Percentiles rank a stretch among this genome's conserved stretches.
Conservation (phyloP, 2,888 invertebrate genomes). For the Labia minor region DNA sequence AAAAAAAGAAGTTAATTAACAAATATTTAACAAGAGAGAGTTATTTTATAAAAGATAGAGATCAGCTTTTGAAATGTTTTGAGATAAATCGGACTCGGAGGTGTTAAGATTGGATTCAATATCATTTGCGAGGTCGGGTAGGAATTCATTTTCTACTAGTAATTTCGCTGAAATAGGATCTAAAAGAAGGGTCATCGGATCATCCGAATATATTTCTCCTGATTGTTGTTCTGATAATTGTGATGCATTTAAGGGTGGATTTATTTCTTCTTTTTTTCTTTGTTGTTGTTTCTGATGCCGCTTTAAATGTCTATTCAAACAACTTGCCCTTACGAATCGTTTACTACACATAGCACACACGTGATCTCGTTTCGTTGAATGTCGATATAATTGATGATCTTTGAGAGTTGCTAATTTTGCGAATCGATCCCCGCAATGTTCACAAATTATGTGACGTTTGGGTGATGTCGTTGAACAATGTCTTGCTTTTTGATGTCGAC, state of each 20-base stretch:
- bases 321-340: background rate
- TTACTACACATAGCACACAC: background rate
- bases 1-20: background rate
- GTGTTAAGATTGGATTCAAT: background rate
- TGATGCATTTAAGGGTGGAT: background rate
- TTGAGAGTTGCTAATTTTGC: background rate
- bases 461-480: background rate
- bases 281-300: background rate
- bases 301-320: background rate
- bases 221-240: background rate
- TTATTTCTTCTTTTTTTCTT: background rate
- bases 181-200: background rate
- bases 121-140: background rate
- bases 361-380: background rate
- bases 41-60: background rate
- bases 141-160: background rate
- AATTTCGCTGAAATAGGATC: background rate
- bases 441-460: background rate
- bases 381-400: background rate
- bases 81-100: background rate
- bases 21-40: background rate
- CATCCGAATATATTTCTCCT: background rate
- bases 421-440: background rate
- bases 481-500: background rate
- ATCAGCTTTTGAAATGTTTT: background rate